phyloP scores from a whole-genome alignment of 2,888 invertebrate species.

The Blera fallax region DNA sequence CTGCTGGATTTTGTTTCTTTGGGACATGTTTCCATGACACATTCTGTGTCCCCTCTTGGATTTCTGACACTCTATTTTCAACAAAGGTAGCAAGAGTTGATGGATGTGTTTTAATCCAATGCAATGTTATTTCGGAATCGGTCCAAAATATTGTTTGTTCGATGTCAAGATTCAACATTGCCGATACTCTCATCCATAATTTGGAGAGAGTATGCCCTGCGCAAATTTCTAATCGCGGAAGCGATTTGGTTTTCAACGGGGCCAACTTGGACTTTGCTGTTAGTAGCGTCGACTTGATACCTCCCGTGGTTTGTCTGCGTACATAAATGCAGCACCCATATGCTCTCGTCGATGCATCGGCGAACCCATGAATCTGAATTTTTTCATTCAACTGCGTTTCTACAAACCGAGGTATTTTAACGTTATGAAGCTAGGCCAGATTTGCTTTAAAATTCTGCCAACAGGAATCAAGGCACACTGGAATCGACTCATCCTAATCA shows the following conservation, averaged over 20 bases:
- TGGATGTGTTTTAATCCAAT: no score
- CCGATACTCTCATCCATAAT: no score
- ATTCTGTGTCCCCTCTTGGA: slow-evolving; percentile 7
- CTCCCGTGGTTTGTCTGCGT: slow-evolving; percentile 9
- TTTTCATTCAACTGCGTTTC: slow-evolving; percentile 17
- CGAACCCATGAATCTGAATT: no score
- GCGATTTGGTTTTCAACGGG: slow-evolving; percentile 45
- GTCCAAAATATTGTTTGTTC: no score
- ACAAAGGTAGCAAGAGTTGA: slow-evolving; percentile 18
- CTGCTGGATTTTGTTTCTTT: not conserved
- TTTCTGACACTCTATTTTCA: slow-evolving; percentile 20
- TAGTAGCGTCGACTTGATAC: slow-evolving; percentile 49
- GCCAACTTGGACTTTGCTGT: slow-evolving; percentile 60
- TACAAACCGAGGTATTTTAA: slow-evolving; percentile 34
- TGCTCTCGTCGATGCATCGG: no score
- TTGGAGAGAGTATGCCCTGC: slow-evolving; percentile 54
- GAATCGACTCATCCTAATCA: slow-evolving; percentile 59
- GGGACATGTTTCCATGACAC: slow-evolving; percentile 11
- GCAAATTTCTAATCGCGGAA: slow-evolving; percentile 50
- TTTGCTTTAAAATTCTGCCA: slow-evolving; percentile 27
- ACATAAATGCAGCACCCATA: slow-evolving; percentile 48
- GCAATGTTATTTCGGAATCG: no score
- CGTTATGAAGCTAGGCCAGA: slow-evolving; percentile 14
- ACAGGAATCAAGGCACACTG: slow-evolving; percentile 22
- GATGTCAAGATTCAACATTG: no score